Conservation (phyloP, 1,140 invertebrate species). For the Dysdera silvatica region DNA sequence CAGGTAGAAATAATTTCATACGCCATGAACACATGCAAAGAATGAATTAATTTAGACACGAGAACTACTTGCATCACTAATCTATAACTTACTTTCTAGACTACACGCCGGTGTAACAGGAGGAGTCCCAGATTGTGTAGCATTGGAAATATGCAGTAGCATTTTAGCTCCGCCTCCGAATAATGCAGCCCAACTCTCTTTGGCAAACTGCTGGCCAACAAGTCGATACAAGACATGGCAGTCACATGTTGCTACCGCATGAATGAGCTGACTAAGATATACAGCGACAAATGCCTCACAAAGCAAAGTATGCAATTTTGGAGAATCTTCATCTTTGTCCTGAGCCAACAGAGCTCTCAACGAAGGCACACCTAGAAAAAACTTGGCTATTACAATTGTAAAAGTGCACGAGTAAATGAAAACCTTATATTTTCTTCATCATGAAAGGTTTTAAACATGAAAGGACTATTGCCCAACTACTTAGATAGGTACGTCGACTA, state of each 20-base stretch:
- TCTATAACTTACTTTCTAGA: slow-evolving; percentile 35
- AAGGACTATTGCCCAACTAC: no score
- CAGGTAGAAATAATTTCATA: no score
- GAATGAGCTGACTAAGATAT: slow-evolving; percentile 83
- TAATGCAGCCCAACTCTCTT: slow-evolving; percentile 71
- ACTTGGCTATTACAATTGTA: no score
- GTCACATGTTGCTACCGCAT: slow-evolving; percentile 89
- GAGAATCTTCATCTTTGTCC: slow-evolving; percentile 93
- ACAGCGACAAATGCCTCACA: slow-evolving; percentile 88
- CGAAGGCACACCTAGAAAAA: slow-evolving; percentile 67
- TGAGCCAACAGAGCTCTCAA: slow-evolving; percentile 76
- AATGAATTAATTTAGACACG: no score
- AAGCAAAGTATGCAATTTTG: slow-evolving; percentile 80
- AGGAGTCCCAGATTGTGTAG: slow-evolving; percentile 14
- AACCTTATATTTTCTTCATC: neutral
- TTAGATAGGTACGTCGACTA: no score
- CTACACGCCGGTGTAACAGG: slow-evolving; percentile 16
- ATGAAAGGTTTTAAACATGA: neutral
- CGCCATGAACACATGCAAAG: no score
- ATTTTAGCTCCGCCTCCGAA: slow-evolving; percentile 94
- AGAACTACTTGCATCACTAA: no score
- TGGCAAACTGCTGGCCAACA: slow-evolving; percentile 71
- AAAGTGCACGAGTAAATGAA: no score
- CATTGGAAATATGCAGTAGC: slow-evolving; percentile 60
- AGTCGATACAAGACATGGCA: slow-evolving; percentile 81